Conservation (phyloP, 2,888 invertebrate genomes). For the Deroplatys truncata region DNA sequence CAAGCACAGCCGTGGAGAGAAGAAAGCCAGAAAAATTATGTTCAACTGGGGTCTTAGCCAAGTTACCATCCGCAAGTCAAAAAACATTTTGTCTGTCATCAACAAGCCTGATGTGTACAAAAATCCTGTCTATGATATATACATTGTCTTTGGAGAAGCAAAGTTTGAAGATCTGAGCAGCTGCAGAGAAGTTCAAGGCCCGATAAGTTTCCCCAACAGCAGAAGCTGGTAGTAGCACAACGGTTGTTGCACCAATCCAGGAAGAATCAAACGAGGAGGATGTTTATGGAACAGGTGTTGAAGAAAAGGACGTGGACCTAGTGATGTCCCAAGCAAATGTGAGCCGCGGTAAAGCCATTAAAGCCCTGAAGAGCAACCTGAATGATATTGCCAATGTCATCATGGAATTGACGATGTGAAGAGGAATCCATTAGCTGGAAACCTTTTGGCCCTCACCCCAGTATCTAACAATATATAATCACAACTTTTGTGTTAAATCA, state of each 20-base stretch:
- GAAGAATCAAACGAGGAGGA: conserved; percentile 91
- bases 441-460: too few relatives aligned
- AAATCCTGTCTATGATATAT: conserved; percentile 98
- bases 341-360: conserved; percentile 85
- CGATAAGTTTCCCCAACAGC: conserved; percentile 75
- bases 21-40: too few relatives aligned
- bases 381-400: conserved; percentile 99
- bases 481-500: too few relatives aligned
- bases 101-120: conserved; percentile 98
- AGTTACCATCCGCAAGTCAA: conserved; percentile 97
- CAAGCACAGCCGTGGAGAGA: too few relatives aligned
- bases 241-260: conserved; percentile 80
- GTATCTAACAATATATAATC: too few relatives aligned
- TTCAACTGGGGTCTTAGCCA: conserved; percentile 96
- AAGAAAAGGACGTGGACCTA: conserved; percentile 97
- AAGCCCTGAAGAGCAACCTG: conserved; percentile 92
- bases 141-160: conserved; percentile 99
- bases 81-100: conserved; percentile 98
- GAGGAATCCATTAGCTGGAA: too few relatives aligned
- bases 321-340: conserved; percentile 98
- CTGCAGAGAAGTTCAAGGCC: conserved; percentile 97
- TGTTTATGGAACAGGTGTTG: conserved; percentile 89
- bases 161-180: conserved; percentile 97
- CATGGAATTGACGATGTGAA: too few relatives aligned
- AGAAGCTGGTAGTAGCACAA: conserved; percentile 61